Evolutionary conservation across 2,888 invertebrate genomes (phyloP).

Genomic region (Linyphia triangularis): DNA sequence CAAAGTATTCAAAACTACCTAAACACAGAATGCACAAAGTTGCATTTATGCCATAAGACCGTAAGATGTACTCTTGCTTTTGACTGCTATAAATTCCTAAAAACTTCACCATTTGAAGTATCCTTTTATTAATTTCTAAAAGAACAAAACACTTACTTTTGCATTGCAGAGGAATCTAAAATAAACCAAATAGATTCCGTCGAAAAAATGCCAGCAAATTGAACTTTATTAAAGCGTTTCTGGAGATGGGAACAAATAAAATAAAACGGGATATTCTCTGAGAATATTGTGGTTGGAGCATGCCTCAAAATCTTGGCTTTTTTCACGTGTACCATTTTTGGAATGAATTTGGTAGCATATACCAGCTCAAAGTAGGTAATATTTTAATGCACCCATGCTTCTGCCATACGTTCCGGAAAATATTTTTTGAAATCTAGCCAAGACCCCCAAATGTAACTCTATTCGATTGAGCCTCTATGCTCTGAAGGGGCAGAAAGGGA

Average conservation of each 20-base stretch:
- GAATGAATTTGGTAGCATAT: neutral
- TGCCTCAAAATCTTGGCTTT: too few species aligned
- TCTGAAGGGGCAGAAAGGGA: neutral
- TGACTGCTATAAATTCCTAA: too few species aligned
- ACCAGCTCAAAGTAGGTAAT: neutral
- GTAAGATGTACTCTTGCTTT: too few species aligned
- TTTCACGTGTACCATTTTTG: neutral
- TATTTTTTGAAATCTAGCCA: conserved; percentile 35
- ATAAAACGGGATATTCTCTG: neutral
- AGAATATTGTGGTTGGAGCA: neutral
- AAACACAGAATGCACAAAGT: too few species aligned
- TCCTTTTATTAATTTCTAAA: too few species aligned
- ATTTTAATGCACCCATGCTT: conserved; percentile 9
- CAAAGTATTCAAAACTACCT: too few species aligned
- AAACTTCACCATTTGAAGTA: too few species aligned
- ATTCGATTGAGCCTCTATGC: conserved; percentile 18
- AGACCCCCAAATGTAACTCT: conserved; percentile 37
- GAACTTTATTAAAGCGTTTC: neutral
- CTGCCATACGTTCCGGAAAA: neutral
- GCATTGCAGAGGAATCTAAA: too few species aligned
- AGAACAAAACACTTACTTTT: too few species aligned
- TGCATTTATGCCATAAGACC: too few species aligned
- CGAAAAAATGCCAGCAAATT: neutral
- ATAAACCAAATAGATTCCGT: too few species aligned
- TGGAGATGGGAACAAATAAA: neutral